A percentile compares a stretch with the other conserved stretches of the same genome.
Evolutionary conservation across 2,113 vertebrate genomes (phyloP).

Genomic region (Podocnemis expansa): DNA sequence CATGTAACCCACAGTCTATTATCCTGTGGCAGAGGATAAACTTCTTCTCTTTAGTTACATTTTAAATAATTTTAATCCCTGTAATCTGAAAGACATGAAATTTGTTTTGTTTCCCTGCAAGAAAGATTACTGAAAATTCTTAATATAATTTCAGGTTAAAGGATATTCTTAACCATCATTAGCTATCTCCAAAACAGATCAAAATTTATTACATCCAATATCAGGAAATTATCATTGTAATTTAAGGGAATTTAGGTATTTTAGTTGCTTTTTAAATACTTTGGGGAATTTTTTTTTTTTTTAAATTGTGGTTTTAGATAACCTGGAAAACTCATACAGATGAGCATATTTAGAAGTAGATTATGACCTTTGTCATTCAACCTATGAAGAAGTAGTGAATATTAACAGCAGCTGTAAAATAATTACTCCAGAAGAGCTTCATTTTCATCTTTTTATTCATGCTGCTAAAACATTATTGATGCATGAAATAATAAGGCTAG

Average conservation of each 20-base stretch:
- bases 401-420: slow-evolving; percentile 10
- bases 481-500: slow-evolving; percentile 16
- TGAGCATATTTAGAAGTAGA: background rate
- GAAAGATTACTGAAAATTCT: background rate
- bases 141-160: fast-evolving
- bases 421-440: slow-evolving; percentile 4
- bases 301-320: background rate
- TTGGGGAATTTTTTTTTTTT: background rate
- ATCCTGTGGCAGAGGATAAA: background rate
- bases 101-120: background rate
- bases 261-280: background rate
- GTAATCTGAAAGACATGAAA: background rate
- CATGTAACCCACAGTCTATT: background rate
- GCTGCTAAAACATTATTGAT: background rate
- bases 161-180: background rate
- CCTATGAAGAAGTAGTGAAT: background rate
- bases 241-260: background rate
- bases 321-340: background rate
- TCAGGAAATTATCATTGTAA: no score
- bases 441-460: background rate
- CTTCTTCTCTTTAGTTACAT: background rate
- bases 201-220: background rate
- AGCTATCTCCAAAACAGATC: background rate
- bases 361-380: background rate
- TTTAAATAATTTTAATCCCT: background rate